Conservation (phyloP, 2,113 vertebrate species). For the Axis porcinus region DNA sequence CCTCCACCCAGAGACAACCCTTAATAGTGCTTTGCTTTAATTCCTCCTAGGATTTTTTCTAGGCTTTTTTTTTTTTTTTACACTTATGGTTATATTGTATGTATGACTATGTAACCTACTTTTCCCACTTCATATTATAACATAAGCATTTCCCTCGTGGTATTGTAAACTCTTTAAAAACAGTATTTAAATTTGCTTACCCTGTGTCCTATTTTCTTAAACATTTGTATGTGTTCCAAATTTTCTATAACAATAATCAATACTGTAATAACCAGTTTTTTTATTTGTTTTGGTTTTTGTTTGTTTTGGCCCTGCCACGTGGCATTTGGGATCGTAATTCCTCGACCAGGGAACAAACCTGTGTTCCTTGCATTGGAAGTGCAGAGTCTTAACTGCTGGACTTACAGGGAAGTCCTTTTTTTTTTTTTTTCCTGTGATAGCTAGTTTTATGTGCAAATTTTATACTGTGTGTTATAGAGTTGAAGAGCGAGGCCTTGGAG, state of each 20-base stretch:
- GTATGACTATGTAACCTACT: not conserved
- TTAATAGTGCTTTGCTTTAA: not conserved
- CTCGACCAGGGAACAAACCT: not conserved
- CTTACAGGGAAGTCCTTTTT: not conserved
- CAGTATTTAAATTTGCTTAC: not conserved
- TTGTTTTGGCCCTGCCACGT: not conserved
- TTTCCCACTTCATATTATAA: not conserved
- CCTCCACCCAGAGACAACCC: not conserved
- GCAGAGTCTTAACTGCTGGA: not conserved
- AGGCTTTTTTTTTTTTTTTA: not conserved
- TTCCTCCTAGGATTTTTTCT: not conserved
- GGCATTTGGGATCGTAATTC: not conserved
- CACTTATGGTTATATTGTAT: not conserved
- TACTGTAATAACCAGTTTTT: too few relatives aligned
- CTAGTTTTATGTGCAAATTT: not conserved
- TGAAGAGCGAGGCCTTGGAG: not conserved
- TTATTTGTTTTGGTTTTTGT: not conserved
- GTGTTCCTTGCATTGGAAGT: not conserved
- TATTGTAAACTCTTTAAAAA: not conserved
- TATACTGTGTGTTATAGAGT: not conserved
- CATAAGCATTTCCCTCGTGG: not conserved
- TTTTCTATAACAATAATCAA: slow-evolving; percentile 1
- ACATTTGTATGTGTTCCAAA: not conserved
- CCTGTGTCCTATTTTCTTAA: not conserved
- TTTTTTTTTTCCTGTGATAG: not conserved